These are phyloP conservation scores for Germaria angustata DNA, from an alignment of 2,888 invertebrate species.

Conservation along the genomic window DNA sequence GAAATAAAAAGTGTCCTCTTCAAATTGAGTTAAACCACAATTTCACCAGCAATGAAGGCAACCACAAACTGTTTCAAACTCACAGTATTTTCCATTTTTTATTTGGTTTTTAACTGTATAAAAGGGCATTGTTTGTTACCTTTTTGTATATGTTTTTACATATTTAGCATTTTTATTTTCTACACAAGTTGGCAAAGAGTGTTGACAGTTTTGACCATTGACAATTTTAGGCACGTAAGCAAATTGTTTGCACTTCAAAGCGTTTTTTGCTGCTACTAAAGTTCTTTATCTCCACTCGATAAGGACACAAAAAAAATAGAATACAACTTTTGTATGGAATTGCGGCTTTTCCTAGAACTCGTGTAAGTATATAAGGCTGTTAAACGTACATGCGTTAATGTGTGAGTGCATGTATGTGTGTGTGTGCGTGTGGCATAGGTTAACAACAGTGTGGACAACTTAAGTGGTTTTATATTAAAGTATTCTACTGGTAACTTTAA, in stretches of 20 bases:
- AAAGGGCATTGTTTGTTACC: conserved; percentile 6
- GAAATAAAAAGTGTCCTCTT: background rate
- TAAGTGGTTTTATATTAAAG: conserved; percentile 64
- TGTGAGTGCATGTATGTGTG: conserved; percentile 8
- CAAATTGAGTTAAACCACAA: conserved; percentile 18
- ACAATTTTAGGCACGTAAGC: conserved; percentile 69
- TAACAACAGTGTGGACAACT: conserved; percentile 66
- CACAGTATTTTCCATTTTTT: background rate
- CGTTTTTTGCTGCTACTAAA: conserved; percentile 16
- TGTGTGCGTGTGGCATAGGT: background rate
- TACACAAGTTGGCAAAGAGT: conserved; percentile 30
- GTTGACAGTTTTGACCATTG: conserved; percentile 67
- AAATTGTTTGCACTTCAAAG: conserved; percentile 70
- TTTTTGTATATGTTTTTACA: conserved; percentile 9
- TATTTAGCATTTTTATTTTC: conserved; percentile 28
- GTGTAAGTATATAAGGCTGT: background rate
- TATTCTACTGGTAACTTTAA: conserved; percentile 14
- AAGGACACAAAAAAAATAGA: conserved; percentile 5
- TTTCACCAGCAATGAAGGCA: background rate
- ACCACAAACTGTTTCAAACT: conserved; percentile 33
- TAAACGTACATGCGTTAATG: conserved; percentile 12
- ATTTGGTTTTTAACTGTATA: background rate
- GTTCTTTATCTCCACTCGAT: conserved; percentile 36
- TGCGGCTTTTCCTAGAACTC: conserved; percentile 33
- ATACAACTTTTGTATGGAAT: conserved; percentile 23